These are phyloP conservation scores for Lepisosteus oculatus DNA, from an alignment of 2,113 vertebrate species.

Conservation along the genomic window DNA sequence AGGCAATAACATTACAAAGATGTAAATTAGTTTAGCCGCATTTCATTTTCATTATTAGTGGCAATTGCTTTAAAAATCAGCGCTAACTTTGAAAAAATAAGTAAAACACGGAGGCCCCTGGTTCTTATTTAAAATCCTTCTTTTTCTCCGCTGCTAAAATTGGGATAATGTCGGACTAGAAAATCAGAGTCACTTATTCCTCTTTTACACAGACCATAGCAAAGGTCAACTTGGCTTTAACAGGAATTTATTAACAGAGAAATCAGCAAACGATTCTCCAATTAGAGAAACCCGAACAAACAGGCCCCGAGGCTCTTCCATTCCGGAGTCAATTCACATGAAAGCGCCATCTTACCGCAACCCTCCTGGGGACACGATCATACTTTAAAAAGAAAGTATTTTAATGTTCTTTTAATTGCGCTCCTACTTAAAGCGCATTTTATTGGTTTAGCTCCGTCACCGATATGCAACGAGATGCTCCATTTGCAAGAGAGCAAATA, in stretches of 20 bases:
- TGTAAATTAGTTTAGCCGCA: no score
- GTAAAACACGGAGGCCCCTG: no score
- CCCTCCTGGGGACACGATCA: slow-evolving; percentile 52
- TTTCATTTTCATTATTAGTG: no score
- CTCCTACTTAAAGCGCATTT: slow-evolving; percentile 13
- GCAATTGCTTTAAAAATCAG: no score
- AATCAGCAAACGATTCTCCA: slow-evolving; percentile 71
- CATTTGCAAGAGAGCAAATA: slow-evolving; percentile 11
- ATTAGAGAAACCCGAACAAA: slow-evolving; percentile 78
- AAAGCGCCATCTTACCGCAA: slow-evolving; percentile 29
- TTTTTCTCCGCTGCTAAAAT: slow-evolving; percentile 4
- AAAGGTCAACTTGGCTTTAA: slow-evolving; percentile 75
- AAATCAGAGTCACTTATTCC: slow-evolving; percentile 42
- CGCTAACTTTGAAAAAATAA: no score
- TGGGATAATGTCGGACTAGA: slow-evolving; percentile 23
- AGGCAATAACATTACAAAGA: no score
- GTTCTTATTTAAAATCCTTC: not conserved
- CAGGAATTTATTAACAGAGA: slow-evolving; percentile 66
- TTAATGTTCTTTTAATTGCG: slow-evolving; percentile 66
- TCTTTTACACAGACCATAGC: slow-evolving; percentile 62
- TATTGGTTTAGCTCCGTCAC: slow-evolving; percentile 24
- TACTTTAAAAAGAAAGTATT: slow-evolving; percentile 48
- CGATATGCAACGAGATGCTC: slow-evolving; percentile 16
- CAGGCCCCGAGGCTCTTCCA: slow-evolving; percentile 61
- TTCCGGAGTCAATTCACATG: slow-evolving; percentile 41